Conservation (phyloP, 2,113 vertebrate species). For the Rafetus swinhoei region DNA sequence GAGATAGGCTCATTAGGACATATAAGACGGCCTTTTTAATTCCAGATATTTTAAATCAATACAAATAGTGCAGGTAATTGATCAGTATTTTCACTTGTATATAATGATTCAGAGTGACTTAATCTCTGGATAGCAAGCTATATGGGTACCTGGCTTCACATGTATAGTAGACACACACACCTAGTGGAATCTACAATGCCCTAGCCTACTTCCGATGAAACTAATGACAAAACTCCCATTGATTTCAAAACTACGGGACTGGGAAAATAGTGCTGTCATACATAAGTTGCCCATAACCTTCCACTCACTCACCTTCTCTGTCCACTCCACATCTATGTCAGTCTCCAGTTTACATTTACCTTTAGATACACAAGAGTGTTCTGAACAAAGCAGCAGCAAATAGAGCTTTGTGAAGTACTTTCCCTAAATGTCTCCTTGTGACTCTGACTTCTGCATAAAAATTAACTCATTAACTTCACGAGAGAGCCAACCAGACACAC, state of each 20-base stretch:
- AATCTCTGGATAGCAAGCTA: background rate
- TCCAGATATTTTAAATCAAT: background rate
- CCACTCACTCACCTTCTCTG: background rate
- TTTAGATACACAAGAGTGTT: background rate
- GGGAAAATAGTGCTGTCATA: background rate
- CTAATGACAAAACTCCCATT: background rate
- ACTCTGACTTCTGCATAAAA: background rate
- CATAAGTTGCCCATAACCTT: background rate
- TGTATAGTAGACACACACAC: background rate
- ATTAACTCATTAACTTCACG: background rate
- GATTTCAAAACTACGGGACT: background rate
- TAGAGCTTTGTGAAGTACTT: background rate
- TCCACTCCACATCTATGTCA: background rate
- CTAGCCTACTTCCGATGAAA: background rate
- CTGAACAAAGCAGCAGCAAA: background rate
- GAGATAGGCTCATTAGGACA: background rate
- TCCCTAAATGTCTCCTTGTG: background rate
- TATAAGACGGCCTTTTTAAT: background rate
- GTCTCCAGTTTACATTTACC: background rate
- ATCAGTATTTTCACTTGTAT: background rate
- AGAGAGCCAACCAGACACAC: background rate
- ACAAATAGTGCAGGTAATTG: background rate
- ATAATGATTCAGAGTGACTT: background rate
- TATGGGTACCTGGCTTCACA: background rate
- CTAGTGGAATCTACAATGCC: background rate